A percentile compares a stretch with the other conserved stretches of the same genome.
These are phyloP conservation scores for Leptinotarsa haldemani DNA, from an alignment of 2,888 invertebrate species.

Conservation along the genomic window DNA sequence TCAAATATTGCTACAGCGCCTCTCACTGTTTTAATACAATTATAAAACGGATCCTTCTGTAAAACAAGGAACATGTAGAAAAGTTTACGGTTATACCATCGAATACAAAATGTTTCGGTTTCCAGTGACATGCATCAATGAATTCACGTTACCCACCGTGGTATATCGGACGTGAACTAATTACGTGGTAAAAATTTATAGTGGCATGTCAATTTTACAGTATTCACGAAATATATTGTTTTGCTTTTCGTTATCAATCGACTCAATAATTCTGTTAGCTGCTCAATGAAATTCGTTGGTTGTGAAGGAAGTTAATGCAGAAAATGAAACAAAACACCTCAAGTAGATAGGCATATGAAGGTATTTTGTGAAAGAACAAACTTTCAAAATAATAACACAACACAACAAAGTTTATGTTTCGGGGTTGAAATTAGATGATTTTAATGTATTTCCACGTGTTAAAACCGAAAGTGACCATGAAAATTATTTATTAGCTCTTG, in stretches of 20 bases:
- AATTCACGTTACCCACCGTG: constrained; percentile 42
- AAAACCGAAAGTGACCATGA: no score
- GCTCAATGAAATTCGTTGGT: neutral
- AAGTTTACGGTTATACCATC: constrained; percentile 30
- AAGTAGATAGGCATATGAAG: no score
- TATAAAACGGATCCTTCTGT: neutral
- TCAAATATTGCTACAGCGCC: no score
- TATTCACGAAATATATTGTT: constrained; percentile 6
- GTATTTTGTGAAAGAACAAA: no score
- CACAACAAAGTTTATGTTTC: no score
- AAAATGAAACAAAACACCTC: no score
- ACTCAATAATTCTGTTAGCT: neutral
- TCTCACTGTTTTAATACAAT: neutral
- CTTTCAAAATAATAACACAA: no score
- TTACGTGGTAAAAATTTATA: constrained; percentile 3
- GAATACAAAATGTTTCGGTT: constrained; percentile 30
- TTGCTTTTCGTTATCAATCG: neutral
- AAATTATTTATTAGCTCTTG: no score
- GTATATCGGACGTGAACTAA: constrained; percentile 26
- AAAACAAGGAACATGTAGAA: constrained; percentile 9
- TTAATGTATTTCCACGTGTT: no score
- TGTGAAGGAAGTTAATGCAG: no score
- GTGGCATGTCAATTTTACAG: neutral
- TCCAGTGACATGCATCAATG: constrained; percentile 43
- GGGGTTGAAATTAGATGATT: no score